A percentile compares a stretch with the other conserved stretches of the same genome.
phyloP scores from a whole-genome alignment of 2,113 vertebrate genomes.

The Accipiter virgatus region DNA sequence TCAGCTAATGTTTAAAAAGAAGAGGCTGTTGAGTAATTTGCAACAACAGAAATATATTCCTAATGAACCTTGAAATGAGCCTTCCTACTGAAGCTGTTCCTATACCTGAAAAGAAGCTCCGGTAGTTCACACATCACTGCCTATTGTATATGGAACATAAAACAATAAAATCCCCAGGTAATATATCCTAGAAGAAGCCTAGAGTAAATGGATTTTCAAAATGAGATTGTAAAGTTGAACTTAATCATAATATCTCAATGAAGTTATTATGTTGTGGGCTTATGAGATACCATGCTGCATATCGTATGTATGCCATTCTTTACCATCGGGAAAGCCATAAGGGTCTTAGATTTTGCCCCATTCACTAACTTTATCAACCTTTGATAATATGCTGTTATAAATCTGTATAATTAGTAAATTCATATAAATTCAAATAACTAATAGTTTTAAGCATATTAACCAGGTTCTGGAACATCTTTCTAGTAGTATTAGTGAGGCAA shows the following conservation, averaged over 20 bases:
- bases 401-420: neutral
- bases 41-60: conserved; percentile 51
- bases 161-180: neutral
- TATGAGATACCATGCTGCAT: neutral
- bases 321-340: neutral
- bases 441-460: neutral
- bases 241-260: conserved; percentile 23
- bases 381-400: neutral
- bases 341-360: neutral
- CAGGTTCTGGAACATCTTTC: neutral
- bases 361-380: neutral
- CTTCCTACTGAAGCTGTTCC: neutral
- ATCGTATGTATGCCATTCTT: neutral
- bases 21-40: conserved; percentile 30
- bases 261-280: neutral
- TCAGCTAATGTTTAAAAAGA: conserved; percentile 26
- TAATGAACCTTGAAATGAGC: conserved; percentile 42
- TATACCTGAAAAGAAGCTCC: conserved; percentile 39
- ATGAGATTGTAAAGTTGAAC: conserved; percentile 15
- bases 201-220: conserved; percentile 35
- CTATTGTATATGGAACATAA: neutral
- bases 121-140: conserved; percentile 24
- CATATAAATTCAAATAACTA: neutral
- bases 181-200: neutral
- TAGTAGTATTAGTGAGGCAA: neutral